Conservation (phyloP, 2,797 vertebrate genomes). For the Bradypodion ventrale region DNA sequence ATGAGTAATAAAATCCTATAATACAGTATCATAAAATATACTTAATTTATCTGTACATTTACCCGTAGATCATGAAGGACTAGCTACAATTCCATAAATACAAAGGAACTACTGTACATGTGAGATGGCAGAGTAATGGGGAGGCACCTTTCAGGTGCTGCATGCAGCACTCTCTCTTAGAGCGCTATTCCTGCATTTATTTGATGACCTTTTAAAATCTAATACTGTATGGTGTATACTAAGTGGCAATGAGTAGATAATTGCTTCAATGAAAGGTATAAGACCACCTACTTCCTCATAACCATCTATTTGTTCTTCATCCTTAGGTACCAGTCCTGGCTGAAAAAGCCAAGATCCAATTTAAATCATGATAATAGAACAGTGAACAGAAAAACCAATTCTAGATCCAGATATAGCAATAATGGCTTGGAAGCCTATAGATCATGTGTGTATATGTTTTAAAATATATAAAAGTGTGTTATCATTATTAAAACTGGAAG, state of each 20-base stretch:
- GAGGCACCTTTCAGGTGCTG: background rate
- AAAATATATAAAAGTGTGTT: background rate
- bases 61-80: background rate
- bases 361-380: background rate
- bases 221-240: background rate
- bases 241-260: background rate
- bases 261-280: background rate
- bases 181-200: background rate
- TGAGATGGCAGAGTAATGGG: background rate
- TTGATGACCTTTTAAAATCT: background rate
- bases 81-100: background rate
- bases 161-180: background rate
- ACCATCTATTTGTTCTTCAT: background rate
- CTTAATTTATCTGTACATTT: rapidly evolving
- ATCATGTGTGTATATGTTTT: background rate
- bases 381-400: background rate
- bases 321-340: background rate
- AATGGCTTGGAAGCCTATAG: background rate
- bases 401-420: background rate
- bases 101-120: rapidly evolving
- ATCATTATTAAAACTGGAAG: background rate
- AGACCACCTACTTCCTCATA: background rate
- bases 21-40: background rate
- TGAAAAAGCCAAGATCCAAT: background rate
- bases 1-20: background rate